Evolutionary conservation across 2,888 invertebrate species (phyloP), one percentile per base, ranked within the genome.

Genomic region (Steromphala cineraria): DNA sequence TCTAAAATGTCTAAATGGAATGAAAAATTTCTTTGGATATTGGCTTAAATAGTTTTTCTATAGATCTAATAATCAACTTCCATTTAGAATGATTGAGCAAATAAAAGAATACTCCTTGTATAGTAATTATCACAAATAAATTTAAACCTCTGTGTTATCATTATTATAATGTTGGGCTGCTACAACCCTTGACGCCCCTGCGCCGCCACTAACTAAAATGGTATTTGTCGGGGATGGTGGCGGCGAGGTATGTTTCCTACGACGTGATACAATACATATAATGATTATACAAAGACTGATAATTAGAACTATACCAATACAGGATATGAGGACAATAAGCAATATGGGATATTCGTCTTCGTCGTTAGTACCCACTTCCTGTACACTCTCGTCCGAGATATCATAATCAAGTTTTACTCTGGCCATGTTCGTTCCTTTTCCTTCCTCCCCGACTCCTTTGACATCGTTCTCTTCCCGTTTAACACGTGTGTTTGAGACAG

Each of bases 391-490:
- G 17, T 80, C 84, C 13, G 83, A 76, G 8, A 83, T 80, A 7
- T 82, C 79, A 53, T 84, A 83, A 67, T 87, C 83, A 19, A 90
- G 81, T 46, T 86, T 83, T 24, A 91, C 78, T 15, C 87, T 84
- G 4, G 88, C 89, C 86, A 91, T 90, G 79, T 91, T 91, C 46
- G 90, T 91, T n/a, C 91, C 91, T 74, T 86, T 87, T 28, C 87
- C 88, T 17, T 82, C 76, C 28, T 87, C 75, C 4, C 89, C 89
- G 3, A 90, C 81, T 7, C 85, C 88, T 7, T 82, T 78, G 19
- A 83, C 67, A 56, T 89, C 90, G 8, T 81, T 81, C 15, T 83
- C 80, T 21, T 88, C 82, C 13, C 89, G 85, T 74, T 83, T 87
- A n/a, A 31, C 75, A 36, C 81, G 75, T 15, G 19, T 13, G 52